Percentiles rank a stretch among this genome's conserved stretches.
phyloP scores from a whole-genome alignment of 1,140 invertebrate genomes.

The Trichonephila clavata region DNA sequence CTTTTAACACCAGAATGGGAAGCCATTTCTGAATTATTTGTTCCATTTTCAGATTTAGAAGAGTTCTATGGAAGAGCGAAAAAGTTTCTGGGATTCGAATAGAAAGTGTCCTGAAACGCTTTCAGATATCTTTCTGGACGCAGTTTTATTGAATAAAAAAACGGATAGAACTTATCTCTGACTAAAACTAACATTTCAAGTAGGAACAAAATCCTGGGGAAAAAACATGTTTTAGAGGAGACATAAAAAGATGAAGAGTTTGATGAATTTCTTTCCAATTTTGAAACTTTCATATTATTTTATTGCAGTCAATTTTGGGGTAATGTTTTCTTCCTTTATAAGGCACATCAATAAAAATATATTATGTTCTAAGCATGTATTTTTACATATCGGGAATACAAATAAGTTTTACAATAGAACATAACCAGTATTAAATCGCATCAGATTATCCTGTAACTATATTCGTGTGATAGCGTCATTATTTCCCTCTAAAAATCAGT shows the following conservation, averaged over 20 bases:
- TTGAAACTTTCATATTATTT: too few species aligned
- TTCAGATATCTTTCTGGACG: background rate
- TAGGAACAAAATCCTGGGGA: background rate
- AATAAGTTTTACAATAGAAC: too few species aligned
- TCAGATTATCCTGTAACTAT: too few species aligned
- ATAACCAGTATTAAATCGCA: too few species aligned
- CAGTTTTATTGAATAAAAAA: background rate
- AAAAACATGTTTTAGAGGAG: background rate
- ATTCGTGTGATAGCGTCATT: too few species aligned
- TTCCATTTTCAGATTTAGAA: background rate
- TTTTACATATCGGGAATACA: too few species aligned
- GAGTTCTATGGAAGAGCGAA: background rate
- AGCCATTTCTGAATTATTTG: conserved; percentile 28
- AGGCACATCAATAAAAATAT: too few species aligned
- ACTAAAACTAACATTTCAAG: background rate
- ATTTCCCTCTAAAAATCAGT: too few species aligned
- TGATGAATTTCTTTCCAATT: background rate
- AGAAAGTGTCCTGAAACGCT: background rate
- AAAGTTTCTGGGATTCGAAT: background rate
- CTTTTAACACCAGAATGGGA: background rate
- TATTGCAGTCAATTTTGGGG: too few species aligned
- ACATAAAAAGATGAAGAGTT: background rate
- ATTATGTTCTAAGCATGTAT: too few species aligned
- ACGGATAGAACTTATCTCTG: background rate
- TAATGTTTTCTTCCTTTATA: too few species aligned